Evolutionary conservation across 2,888 invertebrate genomes (phyloP), one percentile per base, ranked within the genome.

Genomic region (Sthenelais limicola): DNA sequence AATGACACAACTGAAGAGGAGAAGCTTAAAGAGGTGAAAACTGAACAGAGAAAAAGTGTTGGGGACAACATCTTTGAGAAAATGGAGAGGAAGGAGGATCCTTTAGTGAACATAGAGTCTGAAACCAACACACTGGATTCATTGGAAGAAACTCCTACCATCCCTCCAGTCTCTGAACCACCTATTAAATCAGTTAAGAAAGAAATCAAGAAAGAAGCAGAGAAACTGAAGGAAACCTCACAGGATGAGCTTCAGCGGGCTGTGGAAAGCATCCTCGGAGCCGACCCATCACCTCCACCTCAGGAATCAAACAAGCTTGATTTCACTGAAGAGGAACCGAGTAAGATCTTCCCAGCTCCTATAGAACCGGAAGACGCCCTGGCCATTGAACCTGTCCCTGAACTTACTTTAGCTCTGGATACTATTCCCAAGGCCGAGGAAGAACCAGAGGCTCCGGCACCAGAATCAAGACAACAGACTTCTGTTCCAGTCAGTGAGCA

Each of bases 11-110:
- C 24, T n/a, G 35, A 38, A 12, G 62, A 62, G 7, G 62, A 62
- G 38, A 62, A 62, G 24, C 38, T 26, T 12, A n/a, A 26, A 5
- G 43, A 62, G 38, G 62, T 38, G 3, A 33, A 43, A 26, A 30
- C 5, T 12, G 30, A 28, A 18, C 12, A 2, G 21, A 21, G 70
- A 5, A 5, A 43, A 15, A 48, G 1, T n/a, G 51, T 24, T 5
- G 51, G 51, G 28, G 72, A 74, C 38, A 71, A 72, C 30, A 72
- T 74, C 30, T 74, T 72, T 67, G 74, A 72, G 51, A 74, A 72
- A 62, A 72, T 71, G 72, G 67, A 69, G 18, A 58, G 30, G 54
- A 68, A 73, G 51, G 71, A 75, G 2, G 71, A 73, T 26, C 26
- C 28, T 12, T 18, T 74, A 24, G 15, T 35, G 24, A 18, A n/a